Evolutionary conservation across 2,888 invertebrate genomes (phyloP).

Genomic region (Hypselothyrea guttata): DNA sequence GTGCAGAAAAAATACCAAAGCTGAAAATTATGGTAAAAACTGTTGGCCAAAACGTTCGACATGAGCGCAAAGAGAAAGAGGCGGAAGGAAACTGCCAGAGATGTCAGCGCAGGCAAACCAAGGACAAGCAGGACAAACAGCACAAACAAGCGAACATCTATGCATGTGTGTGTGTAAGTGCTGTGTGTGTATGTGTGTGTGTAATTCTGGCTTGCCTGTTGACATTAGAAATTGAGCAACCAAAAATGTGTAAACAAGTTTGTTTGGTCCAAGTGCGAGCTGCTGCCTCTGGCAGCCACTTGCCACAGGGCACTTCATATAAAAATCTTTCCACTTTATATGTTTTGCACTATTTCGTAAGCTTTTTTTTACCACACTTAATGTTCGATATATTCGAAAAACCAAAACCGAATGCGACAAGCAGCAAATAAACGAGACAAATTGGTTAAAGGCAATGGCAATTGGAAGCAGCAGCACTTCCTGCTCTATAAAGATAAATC

Average conservation of each 20-base stretch:
- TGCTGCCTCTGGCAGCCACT: constrained; percentile 55
- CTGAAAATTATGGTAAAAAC: constrained; percentile 5
- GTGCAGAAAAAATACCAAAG: constrained; percentile 4
- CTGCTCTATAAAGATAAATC: constrained; percentile 38
- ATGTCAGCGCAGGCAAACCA: constrained; percentile 38
- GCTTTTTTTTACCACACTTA: constrained; percentile 29
- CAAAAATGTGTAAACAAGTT: constrained; percentile 76
- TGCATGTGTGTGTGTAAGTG: constrained; percentile 13
- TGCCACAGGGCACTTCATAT: constrained; percentile 10
- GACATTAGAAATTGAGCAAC: constrained; percentile 76
- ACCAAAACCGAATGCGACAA: constrained; percentile 35
- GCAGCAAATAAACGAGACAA: constrained; percentile 55
- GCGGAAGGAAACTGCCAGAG: constrained; percentile 30
- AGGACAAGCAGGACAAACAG: constrained; percentile 55
- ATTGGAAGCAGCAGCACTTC: constrained; percentile 1
- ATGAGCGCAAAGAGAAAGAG: constrained; percentile 23
- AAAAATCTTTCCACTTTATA: constrained; percentile 26
- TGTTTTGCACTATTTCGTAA: constrained; percentile 32
- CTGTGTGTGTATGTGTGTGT: constrained; percentile 21
- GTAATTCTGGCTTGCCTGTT: constrained; percentile 60
- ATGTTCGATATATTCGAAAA: constrained; percentile 24
- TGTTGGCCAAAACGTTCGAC: constrained; percentile 24
- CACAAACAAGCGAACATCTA: constrained; percentile 1
- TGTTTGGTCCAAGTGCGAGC: constrained; percentile 67
- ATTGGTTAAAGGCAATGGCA: constrained; percentile 41